phyloP scores from a whole-genome alignment of 2,888 invertebrate genomes.

The Pristionchus japonicus region DNA sequence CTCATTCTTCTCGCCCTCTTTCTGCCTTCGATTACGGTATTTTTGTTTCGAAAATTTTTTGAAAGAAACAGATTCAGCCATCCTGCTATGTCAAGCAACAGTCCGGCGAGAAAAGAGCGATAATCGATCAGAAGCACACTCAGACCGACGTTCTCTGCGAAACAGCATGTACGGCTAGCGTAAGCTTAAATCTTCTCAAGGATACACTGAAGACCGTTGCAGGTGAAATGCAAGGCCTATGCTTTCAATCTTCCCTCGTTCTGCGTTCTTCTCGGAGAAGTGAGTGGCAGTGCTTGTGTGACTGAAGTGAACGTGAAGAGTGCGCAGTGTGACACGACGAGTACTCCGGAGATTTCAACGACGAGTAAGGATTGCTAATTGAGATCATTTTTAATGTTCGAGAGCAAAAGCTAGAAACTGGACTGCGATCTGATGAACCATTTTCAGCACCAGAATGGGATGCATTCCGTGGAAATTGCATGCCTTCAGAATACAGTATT shows the following conservation, averaged over 20 bases:
- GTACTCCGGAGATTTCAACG: no score
- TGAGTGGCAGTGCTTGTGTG: neutral
- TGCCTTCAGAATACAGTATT: neutral
- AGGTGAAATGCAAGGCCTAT: neutral
- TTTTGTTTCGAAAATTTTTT: neutral
- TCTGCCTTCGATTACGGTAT: neutral
- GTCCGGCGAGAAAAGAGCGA: neutral
- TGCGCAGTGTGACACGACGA: neutral
- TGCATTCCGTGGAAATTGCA: neutral
- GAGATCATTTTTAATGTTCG: no score
- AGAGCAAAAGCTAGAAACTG: neutral
- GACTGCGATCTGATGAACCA: neutral
- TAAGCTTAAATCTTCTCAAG: no score
- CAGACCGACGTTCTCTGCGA: neutral
- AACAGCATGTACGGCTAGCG: neutral
- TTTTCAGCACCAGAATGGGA: neutral
- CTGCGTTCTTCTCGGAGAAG: neutral
- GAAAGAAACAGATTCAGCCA: neutral
- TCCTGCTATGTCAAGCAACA: neutral
- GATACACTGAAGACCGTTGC: neutral
- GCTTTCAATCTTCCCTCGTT: neutral
- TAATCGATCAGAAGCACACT: neutral
- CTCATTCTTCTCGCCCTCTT: neutral
- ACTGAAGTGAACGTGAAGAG: neutral
- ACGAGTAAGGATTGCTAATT: no score